Evolutionary conservation across 2,888 invertebrate species (phyloP).

Genomic region (Pristionchus entomophagus): DNA sequence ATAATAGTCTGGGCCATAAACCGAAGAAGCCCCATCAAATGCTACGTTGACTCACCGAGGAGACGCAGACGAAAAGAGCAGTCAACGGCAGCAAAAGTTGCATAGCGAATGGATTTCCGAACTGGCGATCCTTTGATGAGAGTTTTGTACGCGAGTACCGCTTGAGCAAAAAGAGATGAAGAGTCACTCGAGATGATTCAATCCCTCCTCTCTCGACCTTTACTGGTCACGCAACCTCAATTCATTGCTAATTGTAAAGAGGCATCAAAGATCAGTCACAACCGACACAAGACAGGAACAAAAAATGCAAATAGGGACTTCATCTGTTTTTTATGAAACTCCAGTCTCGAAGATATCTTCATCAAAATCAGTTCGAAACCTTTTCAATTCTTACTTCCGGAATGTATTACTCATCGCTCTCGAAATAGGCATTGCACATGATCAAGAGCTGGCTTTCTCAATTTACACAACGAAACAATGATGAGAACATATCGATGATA

Average conservation of each 20-base stretch:
- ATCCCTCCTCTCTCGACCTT: constrained; percentile 4
- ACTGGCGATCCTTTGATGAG: background rate
- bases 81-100: background rate
- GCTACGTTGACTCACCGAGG: constrained; percentile 14
- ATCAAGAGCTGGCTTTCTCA: background rate
- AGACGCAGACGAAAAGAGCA: background rate
- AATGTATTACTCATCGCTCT: background rate
- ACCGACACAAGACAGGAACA: too few species aligned
- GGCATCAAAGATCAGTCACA: constrained; percentile 17
- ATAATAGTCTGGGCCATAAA: too few species aligned
- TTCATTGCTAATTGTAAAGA: background rate
- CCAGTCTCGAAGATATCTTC: too few species aligned
- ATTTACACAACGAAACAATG: background rate
- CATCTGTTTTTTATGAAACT: too few species aligned
- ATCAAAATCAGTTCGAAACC: too few species aligned
- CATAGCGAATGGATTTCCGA: background rate
- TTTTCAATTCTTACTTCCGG: constrained; percentile 3
- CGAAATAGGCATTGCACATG: background rate
- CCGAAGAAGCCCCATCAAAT: too few species aligned
- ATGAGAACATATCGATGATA: constrained; percentile 12
- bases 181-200: background rate
- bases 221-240: constrained; percentile 38
- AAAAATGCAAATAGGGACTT: too few species aligned
- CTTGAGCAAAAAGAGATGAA: background rate
- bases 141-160: constrained; percentile 13